Evolutionary conservation across 2,888 invertebrate species (phyloP).

Genomic region (Pseudolycoriella hygida): DNA sequence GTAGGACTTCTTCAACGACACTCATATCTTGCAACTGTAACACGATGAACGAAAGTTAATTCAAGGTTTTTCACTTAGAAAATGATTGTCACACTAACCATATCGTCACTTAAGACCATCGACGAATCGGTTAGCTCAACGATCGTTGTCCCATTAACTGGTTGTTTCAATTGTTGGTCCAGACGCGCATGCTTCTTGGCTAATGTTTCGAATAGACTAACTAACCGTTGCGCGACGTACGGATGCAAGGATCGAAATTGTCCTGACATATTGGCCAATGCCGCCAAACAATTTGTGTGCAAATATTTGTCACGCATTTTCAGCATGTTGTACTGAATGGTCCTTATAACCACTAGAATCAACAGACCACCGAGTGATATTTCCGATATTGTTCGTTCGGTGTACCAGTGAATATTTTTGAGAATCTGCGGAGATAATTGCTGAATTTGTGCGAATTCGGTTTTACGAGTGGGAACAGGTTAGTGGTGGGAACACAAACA

Average conservation of each 20-base stretch:
- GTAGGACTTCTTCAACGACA: conserved; percentile 86
- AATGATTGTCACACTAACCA: conserved; percentile 6
- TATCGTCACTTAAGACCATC: conserved; percentile 7
- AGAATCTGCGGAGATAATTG: conserved; percentile 42
- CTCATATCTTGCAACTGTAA: conserved; percentile 64
- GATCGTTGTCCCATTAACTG: conserved; percentile 16
- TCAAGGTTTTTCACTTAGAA: not conserved
- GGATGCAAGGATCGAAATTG: conserved; percentile 85
- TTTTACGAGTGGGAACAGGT: too few species aligned
- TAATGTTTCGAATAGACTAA: conserved; percentile 80
- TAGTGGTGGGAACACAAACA: not conserved
- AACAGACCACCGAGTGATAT: conserved; percentile 87
- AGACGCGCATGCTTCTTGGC: conserved; percentile 67
- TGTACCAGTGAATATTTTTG: conserved; percentile 84
- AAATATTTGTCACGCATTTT: conserved; percentile 93
- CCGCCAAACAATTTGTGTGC: conserved; percentile 96
- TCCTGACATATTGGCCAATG: conserved; percentile 95
- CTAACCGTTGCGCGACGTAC: conserved; percentile 85
- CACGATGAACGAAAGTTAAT: conserved; percentile 7
- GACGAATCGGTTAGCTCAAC: conserved; percentile 1
- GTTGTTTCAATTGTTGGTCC: conserved; percentile 38
- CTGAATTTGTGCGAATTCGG: too few species aligned
- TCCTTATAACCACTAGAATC: conserved; percentile 86
- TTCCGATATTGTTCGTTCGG: conserved; percentile 76
- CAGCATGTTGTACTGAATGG: conserved; percentile 94